Percentiles rank a stretch among this genome's conserved stretches.
phyloP scores from a whole-genome alignment of 1,140 invertebrate genomes.

The Drosophila insularis region DNA sequence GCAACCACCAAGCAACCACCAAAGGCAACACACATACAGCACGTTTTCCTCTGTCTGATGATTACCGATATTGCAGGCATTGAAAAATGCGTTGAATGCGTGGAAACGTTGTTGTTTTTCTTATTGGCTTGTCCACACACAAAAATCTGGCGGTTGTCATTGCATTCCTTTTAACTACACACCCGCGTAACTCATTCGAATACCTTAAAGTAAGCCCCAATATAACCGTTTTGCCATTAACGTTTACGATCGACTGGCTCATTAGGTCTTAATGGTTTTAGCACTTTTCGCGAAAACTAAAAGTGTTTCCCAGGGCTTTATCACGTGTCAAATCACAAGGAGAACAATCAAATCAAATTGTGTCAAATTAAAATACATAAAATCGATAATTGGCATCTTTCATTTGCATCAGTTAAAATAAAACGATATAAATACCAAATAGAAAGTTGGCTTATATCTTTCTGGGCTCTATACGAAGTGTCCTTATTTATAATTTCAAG shows the following conservation, averaged over 20 bases:
- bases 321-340: not conserved
- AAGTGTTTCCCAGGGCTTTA: not conserved
- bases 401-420: too few species aligned
- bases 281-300: not conserved
- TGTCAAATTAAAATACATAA: too few species aligned
- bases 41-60: conserved; percentile 53
- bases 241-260: not conserved
- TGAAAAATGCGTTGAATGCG: conserved; percentile 75
- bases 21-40: conserved; percentile 13
- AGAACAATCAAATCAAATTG: too few species aligned
- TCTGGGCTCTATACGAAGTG: too few species aligned
- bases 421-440: too few species aligned
- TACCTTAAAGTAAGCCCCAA: not conserved
- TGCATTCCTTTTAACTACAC: not conserved
- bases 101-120: conserved; percentile 56
- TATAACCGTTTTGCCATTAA: not conserved
- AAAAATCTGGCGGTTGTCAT: conserved; percentile 51
- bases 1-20: conserved; percentile 7
- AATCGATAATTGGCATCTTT: too few species aligned
- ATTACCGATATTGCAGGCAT: conserved; percentile 72
- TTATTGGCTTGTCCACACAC: not conserved
- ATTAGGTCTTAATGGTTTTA: not conserved
- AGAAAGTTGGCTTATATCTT: too few species aligned
- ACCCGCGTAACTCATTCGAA: not conserved
- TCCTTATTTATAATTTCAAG: too few species aligned